These are phyloP conservation scores for Drosophila suzukii DNA, from an alignment of 1,140 invertebrate species.

Conservation along the genomic window DNA sequence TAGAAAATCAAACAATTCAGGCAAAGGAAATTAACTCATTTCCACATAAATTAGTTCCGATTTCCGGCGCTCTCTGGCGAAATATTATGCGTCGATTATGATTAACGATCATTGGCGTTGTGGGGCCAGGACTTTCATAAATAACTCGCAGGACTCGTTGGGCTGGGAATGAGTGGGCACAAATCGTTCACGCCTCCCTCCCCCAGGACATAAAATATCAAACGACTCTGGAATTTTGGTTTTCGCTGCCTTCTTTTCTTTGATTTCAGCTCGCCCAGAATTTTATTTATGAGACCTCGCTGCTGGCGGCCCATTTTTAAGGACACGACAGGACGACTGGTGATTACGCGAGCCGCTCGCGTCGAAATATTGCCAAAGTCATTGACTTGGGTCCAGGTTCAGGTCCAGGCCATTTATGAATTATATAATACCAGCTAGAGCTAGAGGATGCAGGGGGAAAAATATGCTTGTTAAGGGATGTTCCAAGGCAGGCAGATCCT, in stretches of 20 bases:
- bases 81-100: conserved; percentile 83
- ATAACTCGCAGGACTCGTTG: conserved; percentile 37
- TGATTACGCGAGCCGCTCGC: conserved; percentile 60
- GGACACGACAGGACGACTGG: conserved; percentile 66
- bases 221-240: conserved; percentile 20
- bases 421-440: conserved; percentile 52
- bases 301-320: conserved; percentile 47
- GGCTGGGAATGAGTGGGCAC: conserved; percentile 56
- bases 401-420: conserved; percentile 61
- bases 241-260: conserved; percentile 24
- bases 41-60: conserved; percentile 82
- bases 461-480: not conserved
- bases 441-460: conserved; percentile 3
- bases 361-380: conserved; percentile 72
- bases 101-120: conserved; percentile 74
- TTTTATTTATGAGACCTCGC: conserved; percentile 53
- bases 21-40: conserved; percentile 82
- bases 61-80: conserved; percentile 51
- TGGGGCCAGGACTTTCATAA: conserved; percentile 49
- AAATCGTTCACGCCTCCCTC: conserved; percentile 47
- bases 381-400: conserved; percentile 52
- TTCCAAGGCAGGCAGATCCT: not conserved
- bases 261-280: conserved; percentile 31
- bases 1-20: conserved; percentile 79
- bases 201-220: conserved; percentile 44